Evolutionary conservation across 1,140 invertebrate genomes (phyloP).

Genomic region (Drosophila dunni): DNA sequence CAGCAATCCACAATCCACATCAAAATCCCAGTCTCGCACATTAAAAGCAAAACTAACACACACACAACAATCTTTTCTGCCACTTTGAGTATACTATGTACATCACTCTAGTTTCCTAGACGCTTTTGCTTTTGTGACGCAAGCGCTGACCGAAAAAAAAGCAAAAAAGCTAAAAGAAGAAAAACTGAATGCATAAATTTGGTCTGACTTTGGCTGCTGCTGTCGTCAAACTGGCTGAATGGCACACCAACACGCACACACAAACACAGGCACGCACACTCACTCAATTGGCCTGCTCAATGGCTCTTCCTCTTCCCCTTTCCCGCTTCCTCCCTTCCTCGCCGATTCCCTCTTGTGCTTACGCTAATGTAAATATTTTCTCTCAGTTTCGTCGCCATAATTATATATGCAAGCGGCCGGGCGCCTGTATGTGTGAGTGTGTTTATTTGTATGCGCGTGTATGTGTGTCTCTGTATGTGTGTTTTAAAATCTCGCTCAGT

Average conservation of each 20-base stretch:
- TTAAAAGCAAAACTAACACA: constrained; percentile 41
- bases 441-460: constrained; percentile 72
- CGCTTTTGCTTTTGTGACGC: constrained; percentile 63
- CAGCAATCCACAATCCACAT: constrained; percentile 4
- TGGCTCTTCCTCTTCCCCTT: constrained; percentile 40
- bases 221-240: constrained; percentile 83
- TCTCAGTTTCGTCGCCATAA: constrained; percentile 58
- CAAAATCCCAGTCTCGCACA: constrained; percentile 44
- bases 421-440: constrained; percentile 49
- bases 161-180: constrained; percentile 26
- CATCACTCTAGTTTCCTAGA: constrained; percentile 49
- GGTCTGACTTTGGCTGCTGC: constrained; percentile 43
- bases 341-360: constrained; percentile 44
- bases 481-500: constrained; percentile 59
- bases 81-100: constrained; percentile 43
- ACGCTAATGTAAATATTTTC: constrained; percentile 82
- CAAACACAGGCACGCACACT: constrained; percentile 26
- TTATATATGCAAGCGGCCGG: constrained; percentile 72
- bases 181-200: constrained; percentile 36
- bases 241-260: constrained; percentile 52
- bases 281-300: constrained; percentile 78
- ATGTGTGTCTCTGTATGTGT: constrained; percentile 47
- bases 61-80: constrained; percentile 34
- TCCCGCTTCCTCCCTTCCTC: not conserved
- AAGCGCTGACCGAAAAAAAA: constrained; percentile 53